A percentile compares a stretch with the other conserved stretches of the same genome.
Conservation (phyloP, 2,113 vertebrate species). For the Gymnogyps californianus region DNA sequence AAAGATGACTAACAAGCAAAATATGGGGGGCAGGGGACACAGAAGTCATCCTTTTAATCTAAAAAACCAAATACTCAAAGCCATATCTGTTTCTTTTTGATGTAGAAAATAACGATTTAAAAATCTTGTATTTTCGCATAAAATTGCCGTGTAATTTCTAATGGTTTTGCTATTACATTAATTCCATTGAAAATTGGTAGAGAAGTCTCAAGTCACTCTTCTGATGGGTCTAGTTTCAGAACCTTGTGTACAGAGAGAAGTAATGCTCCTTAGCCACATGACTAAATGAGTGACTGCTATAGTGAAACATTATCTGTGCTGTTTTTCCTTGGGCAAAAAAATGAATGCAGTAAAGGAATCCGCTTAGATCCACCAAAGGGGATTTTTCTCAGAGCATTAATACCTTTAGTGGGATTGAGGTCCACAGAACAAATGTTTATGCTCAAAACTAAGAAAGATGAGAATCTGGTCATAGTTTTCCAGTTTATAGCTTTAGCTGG, state of each 20-base stretch:
- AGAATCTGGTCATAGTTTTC: background rate
- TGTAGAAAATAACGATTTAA: background rate
- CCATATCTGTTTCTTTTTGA: background rate
- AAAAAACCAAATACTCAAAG: background rate
- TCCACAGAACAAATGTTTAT: background rate
- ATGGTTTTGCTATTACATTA: background rate
- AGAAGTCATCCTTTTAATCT: background rate
- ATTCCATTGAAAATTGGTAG: background rate
- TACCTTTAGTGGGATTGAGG: background rate
- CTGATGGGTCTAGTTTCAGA: background rate
- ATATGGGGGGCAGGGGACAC: background rate
- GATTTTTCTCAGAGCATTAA: background rate
- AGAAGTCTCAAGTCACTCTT: background rate
- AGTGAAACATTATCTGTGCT: background rate
- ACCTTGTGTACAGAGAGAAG: background rate
- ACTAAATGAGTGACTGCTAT: background rate
- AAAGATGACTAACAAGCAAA: background rate
- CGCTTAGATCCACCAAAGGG: background rate
- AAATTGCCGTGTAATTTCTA: background rate
- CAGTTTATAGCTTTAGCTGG: background rate
- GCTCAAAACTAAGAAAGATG: background rate
- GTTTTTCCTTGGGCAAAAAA: background rate
- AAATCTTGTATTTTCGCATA: background rate
- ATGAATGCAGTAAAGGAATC: background rate
- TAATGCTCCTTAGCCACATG: background rate